Base-by-base conservation (phyloP, 2,113 vertebrate genomes). In the Elachura formosa region DNA sequence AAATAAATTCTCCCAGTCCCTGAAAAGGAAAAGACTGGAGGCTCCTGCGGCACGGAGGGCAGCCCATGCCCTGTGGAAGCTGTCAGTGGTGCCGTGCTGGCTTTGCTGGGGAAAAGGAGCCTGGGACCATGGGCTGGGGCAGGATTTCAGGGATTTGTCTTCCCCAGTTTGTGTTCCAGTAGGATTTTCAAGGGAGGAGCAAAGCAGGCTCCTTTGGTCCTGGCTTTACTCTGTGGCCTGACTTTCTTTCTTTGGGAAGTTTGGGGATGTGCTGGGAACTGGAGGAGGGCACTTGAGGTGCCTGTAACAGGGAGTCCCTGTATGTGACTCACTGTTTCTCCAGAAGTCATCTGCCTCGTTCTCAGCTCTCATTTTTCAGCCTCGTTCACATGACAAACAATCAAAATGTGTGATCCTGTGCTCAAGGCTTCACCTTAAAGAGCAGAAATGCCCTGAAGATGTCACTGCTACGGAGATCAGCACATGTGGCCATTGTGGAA, bases 1-100 rank as follows among this genome's bases (percentile, higher is more conserved):
- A 97, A 96, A 94, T 94, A 94, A 90, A 95, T 93, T 96, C 92
- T 88, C 87, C 95, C 79, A 96, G 92, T 82, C 94, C 73, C 83
- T 51, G 74, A 89, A 87, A 90, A 78, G 76, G 83, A 89, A 94
- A 81, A 89, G 80, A 5, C 83, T 58, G 88, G 94, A 95, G 61
- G 31, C 48, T 96, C 63, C 51, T 43, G 87, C 51, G 21, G 78
- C 88, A 38, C 91, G 69, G 94, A 80, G 73, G 90, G 17, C 84
- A 73, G 87, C 45, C 66, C 20, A 0, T 93, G 91, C 89, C 90
- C 79, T 74, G 49, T 3, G 4, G 22, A 40, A 52, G 72, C 87
- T 74, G 68, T 11, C 3, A 2, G 31, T 20, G 51, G 38, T 89
- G 74, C 81, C 54, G 3, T 19, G 2, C 1, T 61, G 82, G 34